phyloP scores from a whole-genome alignment of 2,113 vertebrate genomes.

The Phocoena sinus region DNA sequence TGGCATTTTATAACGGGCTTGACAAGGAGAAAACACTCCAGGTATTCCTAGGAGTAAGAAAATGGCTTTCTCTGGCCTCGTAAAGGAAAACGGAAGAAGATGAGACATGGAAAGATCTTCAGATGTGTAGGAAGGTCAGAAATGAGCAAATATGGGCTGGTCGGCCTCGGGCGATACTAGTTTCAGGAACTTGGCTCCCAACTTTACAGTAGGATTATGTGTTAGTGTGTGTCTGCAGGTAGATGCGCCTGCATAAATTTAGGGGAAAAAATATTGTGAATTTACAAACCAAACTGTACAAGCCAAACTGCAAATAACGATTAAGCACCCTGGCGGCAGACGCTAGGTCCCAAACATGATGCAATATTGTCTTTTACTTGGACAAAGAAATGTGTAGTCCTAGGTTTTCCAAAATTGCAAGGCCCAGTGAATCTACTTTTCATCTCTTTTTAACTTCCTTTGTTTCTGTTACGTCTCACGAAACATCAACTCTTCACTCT shows the following conservation, averaged over 20 bases:
- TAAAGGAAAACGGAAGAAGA: not conserved
- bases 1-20: not conserved
- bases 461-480: not conserved
- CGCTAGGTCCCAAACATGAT: fast-evolving
- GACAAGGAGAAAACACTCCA: not conserved
- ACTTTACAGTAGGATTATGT: not conserved
- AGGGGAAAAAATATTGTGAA: not conserved
- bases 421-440: not conserved
- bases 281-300: not conserved
- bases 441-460: not conserved
- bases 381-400: not conserved
- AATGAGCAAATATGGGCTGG: not conserved
- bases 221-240: not conserved
- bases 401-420: not conserved
- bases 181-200: not conserved
- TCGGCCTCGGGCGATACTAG: too few relatives aligned
- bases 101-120: not conserved
- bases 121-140: not conserved
- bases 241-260: not conserved
- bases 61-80: not conserved
- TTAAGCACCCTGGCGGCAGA: not conserved
- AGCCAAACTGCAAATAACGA: not conserved
- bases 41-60: not conserved
- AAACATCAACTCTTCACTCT: not conserved
- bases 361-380: too few relatives aligned